Evolutionary conservation across 2,113 vertebrate species (phyloP).

Genomic region (Paramisgurnus dabryanus): DNA sequence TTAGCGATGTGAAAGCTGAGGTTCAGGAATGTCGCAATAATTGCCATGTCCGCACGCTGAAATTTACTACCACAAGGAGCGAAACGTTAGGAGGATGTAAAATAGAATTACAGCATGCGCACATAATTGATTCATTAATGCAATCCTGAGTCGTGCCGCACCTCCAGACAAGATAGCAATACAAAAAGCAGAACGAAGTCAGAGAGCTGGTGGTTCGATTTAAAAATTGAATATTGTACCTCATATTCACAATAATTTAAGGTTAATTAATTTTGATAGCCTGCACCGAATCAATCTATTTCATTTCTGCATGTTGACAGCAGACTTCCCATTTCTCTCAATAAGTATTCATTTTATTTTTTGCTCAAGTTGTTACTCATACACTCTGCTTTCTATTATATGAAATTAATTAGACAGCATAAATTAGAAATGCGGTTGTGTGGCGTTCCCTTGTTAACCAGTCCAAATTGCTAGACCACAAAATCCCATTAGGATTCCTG

Average conservation of each 20-base stretch:
- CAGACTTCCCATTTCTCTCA: not conserved
- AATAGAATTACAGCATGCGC: slow-evolving; percentile 43
- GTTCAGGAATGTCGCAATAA: slow-evolving; percentile 58
- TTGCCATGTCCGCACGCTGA: slow-evolving; percentile 49
- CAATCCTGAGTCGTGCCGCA: slow-evolving; percentile 12
- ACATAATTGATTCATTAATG: slow-evolving; percentile 56
- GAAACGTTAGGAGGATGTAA: slow-evolving; percentile 40
- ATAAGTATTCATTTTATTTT: not conserved
- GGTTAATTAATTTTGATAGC: slow-evolving; percentile 41
- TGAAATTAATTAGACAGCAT: slow-evolving; percentile 52
- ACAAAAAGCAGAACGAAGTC: slow-evolving; percentile 5
- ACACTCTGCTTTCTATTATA: slow-evolving; percentile 33
- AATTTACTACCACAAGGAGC: slow-evolving; percentile 45
- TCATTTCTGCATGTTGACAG: not conserved
- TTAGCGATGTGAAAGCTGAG: slow-evolving; percentile 64
- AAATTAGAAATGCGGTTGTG: slow-evolving; percentile 47
- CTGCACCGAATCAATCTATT: slow-evolving; percentile 26
- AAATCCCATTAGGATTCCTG: slow-evolving; percentile 52
- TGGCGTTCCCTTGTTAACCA: slow-evolving; percentile 26
- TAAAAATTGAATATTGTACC: not conserved
- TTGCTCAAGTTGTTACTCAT: slow-evolving; percentile 41
- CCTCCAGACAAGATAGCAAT: slow-evolving; percentile 26
- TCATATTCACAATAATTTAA: slow-evolving; percentile 31
- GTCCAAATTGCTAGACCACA: slow-evolving; percentile 19
- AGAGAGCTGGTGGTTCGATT: not conserved